Base-by-base conservation (phyloP, 2,113 vertebrate species). In the Hoplias malabaricus region DNA sequence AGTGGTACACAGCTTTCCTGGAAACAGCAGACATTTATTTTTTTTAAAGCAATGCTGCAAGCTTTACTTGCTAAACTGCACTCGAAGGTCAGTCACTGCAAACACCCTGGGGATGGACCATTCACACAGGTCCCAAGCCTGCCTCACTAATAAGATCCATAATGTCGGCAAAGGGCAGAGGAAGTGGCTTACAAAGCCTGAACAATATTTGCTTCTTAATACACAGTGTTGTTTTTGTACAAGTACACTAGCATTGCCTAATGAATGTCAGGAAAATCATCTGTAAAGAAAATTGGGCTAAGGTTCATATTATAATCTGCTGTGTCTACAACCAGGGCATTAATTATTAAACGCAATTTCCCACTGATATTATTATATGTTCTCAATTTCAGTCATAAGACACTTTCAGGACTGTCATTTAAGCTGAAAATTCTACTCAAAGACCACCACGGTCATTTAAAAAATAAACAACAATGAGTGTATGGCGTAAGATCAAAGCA, bases 81-180 rank as follows among this genome's bases (percentile, higher is more conserved):
- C 62, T 84, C 62, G 67, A 42, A 50, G 70, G 59, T 38, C 71
- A 73, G 63, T 63, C 69, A 50, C 72, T 74, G 53, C 76, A 80
- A 81, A 74, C 80, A 78, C 75, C 57, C 65, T 56, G 21, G 50
- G 33, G 61, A 76, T 36, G 36, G 23, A 69, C 69, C 54, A 66
- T 61, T 34, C 48, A 38, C 56, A 42, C 62, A 74, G 57, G n/a
- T 46, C 66, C 43, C 53, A 76, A 57, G 43, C 48, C 33, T 69
- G 56, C 59, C 65, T 56, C 65, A 62, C 54, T 77, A 70, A 72
- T 69, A 38, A 79, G 80, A 82, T 84, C 75, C 61, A 38, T 48
- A 59, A 63, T 62, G 54, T 82, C 67, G 43, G 34, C 72, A 77
- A 73, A 74, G 75, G 75, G 69, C 75, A 72, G 56, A 33, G 38